Percentiles rank a stretch among this genome's conserved stretches.
These are phyloP conservation scores for Serilophus lunatus DNA, from an alignment of 2,113 vertebrate genomes.

Conservation along the genomic window DNA sequence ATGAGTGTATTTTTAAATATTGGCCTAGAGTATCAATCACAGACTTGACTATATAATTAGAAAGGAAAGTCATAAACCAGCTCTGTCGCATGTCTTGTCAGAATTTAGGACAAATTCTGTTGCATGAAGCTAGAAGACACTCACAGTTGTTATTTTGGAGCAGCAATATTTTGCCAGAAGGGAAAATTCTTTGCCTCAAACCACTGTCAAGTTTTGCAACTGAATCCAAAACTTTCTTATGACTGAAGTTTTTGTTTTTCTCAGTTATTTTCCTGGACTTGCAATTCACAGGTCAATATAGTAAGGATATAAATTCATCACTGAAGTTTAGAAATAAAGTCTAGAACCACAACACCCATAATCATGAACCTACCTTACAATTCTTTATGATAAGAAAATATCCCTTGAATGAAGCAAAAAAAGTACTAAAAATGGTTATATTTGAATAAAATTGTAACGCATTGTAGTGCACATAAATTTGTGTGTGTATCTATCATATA, in stretches of 20 bases:
- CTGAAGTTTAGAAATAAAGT: not conserved
- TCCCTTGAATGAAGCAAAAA: not conserved
- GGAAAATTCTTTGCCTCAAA: not conserved
- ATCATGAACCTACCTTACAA: not conserved
- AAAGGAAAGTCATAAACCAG: not conserved
- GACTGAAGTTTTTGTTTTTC: not conserved
- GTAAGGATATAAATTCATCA: not conserved
- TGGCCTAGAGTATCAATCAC: not conserved
- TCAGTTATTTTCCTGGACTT: not conserved
- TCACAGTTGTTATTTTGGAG: not conserved
- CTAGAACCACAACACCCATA: not conserved
- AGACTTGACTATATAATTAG: not conserved
- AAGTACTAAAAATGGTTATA: not conserved
- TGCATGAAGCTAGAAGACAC: not conserved
- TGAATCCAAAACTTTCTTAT: not conserved
- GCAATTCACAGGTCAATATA: not conserved
- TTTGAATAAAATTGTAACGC: not conserved
- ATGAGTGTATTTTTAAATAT: not conserved
- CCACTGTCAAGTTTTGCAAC: not conserved
- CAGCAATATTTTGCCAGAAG: conserved; percentile 20
- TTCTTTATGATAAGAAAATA: not conserved
- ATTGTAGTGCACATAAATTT: not conserved
- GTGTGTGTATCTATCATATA: not conserved
- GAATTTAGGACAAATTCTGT: not conserved
- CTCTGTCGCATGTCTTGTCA: not conserved